Base-by-base conservation (phyloP, 2,113 vertebrate species). In the Arvicanthis niloticus region DNA sequence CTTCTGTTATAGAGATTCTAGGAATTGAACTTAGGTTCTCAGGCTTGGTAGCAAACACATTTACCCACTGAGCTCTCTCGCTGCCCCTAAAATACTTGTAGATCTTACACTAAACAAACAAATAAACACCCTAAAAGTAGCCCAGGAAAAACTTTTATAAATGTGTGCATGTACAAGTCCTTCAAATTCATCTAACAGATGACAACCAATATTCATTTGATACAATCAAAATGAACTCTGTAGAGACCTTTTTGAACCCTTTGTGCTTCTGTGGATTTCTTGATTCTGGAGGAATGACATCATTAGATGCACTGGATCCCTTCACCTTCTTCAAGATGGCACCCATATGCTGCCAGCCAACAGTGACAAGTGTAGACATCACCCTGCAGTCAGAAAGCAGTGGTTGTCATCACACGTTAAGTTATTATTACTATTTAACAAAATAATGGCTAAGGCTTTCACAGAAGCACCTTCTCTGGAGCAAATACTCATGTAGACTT, bases 291-390 rank as follows among this genome's bases (percentile, higher is more conserved):
- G 60, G 29, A 45, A 12, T 29, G 58, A 86, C 45, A 42, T 86
- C 81, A 94, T 17, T 53, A 0, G 26, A 62, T 42, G 78, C 40
- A 31, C 2, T 12, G 60, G 77, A 72, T 62, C 92, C 73, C 67
- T 89, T 94, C 68, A 3, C 8, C 37, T 58, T 92, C 60, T 87
- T 40, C 3, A 11, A 48, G 92, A 68, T 45, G 45, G 68, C n/a
- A 5, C 67, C 91, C 53, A 6, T 1, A 70, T 48, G 95, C 89
- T 97, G 94, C 92, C 95, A 91, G 82, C 89, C 93, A 91, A 97
- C 10, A 0, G 21, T 91, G 73, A 86, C 88, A 67, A 91, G 96
- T 37, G 60, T 1, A 26, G 62, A 68, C 80, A 76, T 80, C n/a
- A 42, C 89, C 76, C 42, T 19, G 53, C 58, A 89, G 89, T 76